Evolutionary conservation across 2,113 vertebrate genomes (phyloP).

Genomic region (Thamnophis sirtalis): DNA sequence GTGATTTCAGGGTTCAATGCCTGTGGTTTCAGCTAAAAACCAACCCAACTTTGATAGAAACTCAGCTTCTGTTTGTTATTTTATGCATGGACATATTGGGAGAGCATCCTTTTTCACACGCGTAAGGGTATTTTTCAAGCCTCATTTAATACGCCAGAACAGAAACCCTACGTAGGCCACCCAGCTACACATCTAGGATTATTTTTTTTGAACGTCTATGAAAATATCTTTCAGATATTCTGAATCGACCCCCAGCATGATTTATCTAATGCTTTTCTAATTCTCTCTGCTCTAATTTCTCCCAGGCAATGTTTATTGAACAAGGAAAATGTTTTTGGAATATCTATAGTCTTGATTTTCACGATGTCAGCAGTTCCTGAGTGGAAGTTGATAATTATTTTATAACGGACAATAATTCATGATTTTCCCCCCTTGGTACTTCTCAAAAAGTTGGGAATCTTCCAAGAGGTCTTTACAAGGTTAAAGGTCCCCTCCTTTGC

Average conservation of each 20-base stretch:
- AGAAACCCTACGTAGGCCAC: not conserved
- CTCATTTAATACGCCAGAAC: not conserved
- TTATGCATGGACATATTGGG: not conserved
- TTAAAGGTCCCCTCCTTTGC: too few species aligned
- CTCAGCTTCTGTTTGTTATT: not conserved
- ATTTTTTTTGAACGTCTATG: not conserved
- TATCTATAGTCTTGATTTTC: not conserved
- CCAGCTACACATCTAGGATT: fast-evolving
- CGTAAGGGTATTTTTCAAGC: not conserved
- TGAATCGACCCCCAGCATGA: not conserved
- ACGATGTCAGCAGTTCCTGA: not conserved
- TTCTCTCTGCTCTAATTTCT: not conserved
- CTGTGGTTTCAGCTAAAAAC: not conserved
- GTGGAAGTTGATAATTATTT: not conserved
- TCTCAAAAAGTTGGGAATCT: not conserved
- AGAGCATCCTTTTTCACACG: not conserved
- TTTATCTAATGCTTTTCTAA: not conserved
- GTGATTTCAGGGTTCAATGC: not conserved
- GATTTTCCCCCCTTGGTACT: not conserved
- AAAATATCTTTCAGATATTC: not conserved
- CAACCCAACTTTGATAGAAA: not conserved
- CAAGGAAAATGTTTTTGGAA: not conserved
- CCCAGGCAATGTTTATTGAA: not conserved
- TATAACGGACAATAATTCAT: not conserved
- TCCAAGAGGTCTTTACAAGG: not conserved